Evolutionary conservation across 2,113 vertebrate species (phyloP).

Genomic region (Neolamprologus devosi): DNA sequence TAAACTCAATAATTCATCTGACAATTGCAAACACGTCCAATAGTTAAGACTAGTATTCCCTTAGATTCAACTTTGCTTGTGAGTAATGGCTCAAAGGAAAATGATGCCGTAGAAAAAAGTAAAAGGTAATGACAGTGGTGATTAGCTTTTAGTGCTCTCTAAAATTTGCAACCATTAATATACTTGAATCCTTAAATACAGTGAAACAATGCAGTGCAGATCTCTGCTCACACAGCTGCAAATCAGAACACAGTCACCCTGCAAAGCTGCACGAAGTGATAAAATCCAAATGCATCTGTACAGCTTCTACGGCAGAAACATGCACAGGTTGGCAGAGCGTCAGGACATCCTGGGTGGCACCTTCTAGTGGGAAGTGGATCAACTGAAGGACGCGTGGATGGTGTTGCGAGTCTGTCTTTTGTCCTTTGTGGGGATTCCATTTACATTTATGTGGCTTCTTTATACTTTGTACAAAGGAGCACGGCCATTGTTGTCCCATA

Average conservation of each 20-base stretch:
- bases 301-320: background rate
- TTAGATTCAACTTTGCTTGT: background rate
- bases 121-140: background rate
- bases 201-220: background rate
- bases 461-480: background rate
- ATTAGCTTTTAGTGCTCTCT: background rate
- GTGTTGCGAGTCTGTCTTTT: background rate
- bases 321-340: background rate
- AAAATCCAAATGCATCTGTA: background rate
- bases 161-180: background rate
- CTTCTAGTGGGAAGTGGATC: background rate
- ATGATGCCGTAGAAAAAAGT: background rate
- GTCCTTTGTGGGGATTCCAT: background rate
- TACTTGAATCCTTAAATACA: background rate
- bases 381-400: background rate
- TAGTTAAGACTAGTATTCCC: background rate
- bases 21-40: background rate
- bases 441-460: background rate
- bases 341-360: constrained; percentile 20
- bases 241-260: background rate
- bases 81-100: background rate
- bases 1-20: background rate
- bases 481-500: background rate
- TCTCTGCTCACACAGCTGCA: background rate
- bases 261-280: background rate